phyloP scores from a whole-genome alignment of 2,797 vertebrate species.

The Todus mexicanus region DNA sequence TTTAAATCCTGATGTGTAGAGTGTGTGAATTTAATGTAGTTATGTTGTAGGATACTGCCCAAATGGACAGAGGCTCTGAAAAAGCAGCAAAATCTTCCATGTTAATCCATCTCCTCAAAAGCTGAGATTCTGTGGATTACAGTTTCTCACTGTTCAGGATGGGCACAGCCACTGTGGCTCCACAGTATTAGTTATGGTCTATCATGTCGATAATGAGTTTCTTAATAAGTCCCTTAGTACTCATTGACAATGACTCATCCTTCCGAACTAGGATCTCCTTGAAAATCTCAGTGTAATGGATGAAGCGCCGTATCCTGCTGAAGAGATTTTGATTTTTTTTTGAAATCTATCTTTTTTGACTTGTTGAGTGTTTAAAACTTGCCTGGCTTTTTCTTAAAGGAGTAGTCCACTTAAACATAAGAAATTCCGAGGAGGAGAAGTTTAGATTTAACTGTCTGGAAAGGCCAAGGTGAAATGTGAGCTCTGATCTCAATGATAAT shows the following conservation, averaged over 20 bases:
- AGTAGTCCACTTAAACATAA: background rate
- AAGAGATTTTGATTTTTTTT: background rate
- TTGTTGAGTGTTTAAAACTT: background rate
- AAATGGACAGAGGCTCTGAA: background rate
- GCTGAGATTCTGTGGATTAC: background rate
- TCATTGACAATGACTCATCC: slow-evolving; percentile 50
- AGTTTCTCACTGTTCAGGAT: background rate
- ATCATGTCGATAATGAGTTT: slow-evolving; percentile 53
- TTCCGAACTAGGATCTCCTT: slow-evolving; percentile 19
- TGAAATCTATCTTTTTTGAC: background rate
- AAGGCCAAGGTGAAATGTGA: background rate
- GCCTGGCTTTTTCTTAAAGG: too few species aligned
- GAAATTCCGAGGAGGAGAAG: background rate
- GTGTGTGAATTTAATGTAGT: background rate
- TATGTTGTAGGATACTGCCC: background rate
- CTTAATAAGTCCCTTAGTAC: slow-evolving; percentile 61
- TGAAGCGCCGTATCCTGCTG: background rate
- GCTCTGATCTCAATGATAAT: background rate
- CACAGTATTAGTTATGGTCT: slow-evolving; percentile 46
- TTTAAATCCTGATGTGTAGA: background rate
- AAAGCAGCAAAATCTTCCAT: background rate
- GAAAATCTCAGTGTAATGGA: slow-evolving; percentile 18
- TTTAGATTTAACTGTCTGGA: background rate
- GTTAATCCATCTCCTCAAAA: slow-evolving; percentile 31
- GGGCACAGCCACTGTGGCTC: slow-evolving; percentile 30